phyloP scores from a whole-genome alignment of 2,888 invertebrate species.

The Brachypalpus laphriformis region DNA sequence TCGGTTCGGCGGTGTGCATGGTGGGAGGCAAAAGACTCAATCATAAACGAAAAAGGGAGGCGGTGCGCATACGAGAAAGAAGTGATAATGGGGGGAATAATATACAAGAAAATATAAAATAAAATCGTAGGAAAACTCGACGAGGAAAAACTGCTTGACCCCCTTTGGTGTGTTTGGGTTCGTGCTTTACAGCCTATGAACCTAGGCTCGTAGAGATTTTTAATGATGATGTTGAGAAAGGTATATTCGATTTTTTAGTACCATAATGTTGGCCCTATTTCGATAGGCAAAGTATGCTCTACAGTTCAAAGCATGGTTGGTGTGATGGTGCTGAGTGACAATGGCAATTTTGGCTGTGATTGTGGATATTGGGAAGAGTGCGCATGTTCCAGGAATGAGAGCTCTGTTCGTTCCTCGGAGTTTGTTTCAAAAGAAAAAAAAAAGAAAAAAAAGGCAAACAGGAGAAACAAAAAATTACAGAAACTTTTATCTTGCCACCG shows the following conservation, averaged over 20 bases:
- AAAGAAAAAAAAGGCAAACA: no score
- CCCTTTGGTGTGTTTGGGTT: constrained; percentile 2
- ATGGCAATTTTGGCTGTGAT: constrained; percentile 61
- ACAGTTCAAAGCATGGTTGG: neutral
- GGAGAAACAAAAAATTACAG: constrained; percentile 29
- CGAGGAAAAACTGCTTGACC: constrained; percentile 4
- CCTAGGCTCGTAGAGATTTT: constrained; percentile 5
- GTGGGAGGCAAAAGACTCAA: constrained; percentile 40
- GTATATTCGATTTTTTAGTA: constrained; percentile 16
- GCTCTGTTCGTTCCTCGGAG: constrained; percentile 28
- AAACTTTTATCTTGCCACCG: constrained; percentile 10
- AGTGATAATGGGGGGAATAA: neutral
- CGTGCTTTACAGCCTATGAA: constrained; percentile 16
- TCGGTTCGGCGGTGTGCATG: neutral
- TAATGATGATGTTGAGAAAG: constrained; percentile 18
- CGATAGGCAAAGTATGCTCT: neutral
- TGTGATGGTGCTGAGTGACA: constrained; percentile 20
- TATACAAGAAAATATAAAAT: neutral
- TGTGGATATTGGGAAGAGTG: constrained; percentile 64
- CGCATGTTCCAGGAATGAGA: constrained; percentile 57
- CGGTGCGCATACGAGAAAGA: neutral
- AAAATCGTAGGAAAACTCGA: neutral
- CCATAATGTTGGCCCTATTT: neutral
- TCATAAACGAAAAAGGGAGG: neutral
- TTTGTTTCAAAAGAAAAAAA: constrained; percentile 9